Evolutionary conservation across 2,888 invertebrate species (phyloP).

Genomic region (Euzetes globulus): DNA sequence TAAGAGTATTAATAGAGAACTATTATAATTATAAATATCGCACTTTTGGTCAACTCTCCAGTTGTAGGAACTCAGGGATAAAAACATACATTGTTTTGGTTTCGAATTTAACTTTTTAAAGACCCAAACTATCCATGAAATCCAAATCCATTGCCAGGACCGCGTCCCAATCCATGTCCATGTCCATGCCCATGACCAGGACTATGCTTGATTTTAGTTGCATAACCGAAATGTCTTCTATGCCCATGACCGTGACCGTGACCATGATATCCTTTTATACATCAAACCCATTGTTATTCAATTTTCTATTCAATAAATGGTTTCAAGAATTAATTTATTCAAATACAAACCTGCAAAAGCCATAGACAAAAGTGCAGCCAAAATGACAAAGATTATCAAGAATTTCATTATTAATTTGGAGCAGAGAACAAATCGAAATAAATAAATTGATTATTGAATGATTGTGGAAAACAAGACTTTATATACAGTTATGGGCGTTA

Average conservation of each 20-base stretch:
- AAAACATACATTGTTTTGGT: too few species aligned
- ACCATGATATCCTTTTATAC: conserved; percentile 11
- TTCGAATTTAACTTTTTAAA: too few species aligned
- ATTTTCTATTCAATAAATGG: background rate
- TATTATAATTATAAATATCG: too few species aligned
- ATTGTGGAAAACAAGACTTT: too few species aligned
- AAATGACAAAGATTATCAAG: background rate
- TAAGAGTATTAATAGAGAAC: too few species aligned
- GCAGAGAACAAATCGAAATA: too few species aligned
- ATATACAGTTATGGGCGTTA: too few species aligned
- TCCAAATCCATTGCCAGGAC: background rate
- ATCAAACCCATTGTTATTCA: background rate
- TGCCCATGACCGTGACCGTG: background rate
- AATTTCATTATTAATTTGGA: background rate
- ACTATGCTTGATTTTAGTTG: background rate
- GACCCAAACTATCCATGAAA: background rate
- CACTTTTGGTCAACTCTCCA: too few species aligned
- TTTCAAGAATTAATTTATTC: too few species aligned
- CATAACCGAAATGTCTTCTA: background rate
- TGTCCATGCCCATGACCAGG: background rate
- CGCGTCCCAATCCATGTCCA: background rate
- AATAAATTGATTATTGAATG: too few species aligned
- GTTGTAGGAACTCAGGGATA: too few species aligned
- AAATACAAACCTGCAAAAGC: background rate
- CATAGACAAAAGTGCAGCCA: background rate